phyloP scores from a whole-genome alignment of 2,888 invertebrate species.

The Heterodera filipjevi region DNA sequence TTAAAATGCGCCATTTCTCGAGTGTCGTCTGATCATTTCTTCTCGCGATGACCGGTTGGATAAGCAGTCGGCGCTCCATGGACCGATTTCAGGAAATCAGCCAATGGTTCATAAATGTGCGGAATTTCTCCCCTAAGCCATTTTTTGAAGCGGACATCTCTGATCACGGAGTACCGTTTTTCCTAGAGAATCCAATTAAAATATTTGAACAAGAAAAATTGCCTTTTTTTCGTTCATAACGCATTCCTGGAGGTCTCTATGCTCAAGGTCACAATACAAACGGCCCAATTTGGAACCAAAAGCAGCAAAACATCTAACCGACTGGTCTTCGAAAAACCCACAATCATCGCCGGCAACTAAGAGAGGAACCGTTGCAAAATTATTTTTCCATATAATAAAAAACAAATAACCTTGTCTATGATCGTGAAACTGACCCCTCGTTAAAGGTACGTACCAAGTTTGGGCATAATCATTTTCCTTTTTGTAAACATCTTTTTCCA shows the following conservation, averaged over 20 bases:
- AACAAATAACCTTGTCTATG: conserved; percentile 16
- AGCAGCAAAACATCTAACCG: conserved; percentile 62
- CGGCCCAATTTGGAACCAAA: conserved; percentile 62
- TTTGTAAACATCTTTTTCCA: background rate
- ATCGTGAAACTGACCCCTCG: conserved; percentile 8
- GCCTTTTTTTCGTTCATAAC: conserved; percentile 56
- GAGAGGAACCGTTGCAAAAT: background rate
- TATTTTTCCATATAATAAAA: too few relatives aligned
- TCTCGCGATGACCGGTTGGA: background rate
- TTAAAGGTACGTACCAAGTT: conserved; percentile 1
- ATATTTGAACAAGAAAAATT: too few relatives aligned
- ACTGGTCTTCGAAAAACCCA: conserved; percentile 63
- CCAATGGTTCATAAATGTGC: conserved; percentile 16
- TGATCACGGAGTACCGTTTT: background rate
- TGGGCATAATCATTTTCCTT: conserved; percentile 11
- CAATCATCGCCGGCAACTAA: conserved; percentile 40
- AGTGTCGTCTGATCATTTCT: background rate
- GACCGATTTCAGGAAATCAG: conserved; percentile 15
- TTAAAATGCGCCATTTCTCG: background rate
- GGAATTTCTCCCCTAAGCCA: conserved; percentile 26
- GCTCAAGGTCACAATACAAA: conserved; percentile 64
- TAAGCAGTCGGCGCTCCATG: conserved; percentile 6
- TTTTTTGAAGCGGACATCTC: conserved; percentile 27
- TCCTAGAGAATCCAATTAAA: conserved; percentile 2
- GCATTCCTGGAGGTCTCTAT: conserved; percentile 62